Percentiles rank a stretch among this genome's conserved stretches.
These are phyloP conservation scores for Hydropotes inermis DNA, from an alignment of 2,113 vertebrate genomes.

Conservation along the genomic window DNA sequence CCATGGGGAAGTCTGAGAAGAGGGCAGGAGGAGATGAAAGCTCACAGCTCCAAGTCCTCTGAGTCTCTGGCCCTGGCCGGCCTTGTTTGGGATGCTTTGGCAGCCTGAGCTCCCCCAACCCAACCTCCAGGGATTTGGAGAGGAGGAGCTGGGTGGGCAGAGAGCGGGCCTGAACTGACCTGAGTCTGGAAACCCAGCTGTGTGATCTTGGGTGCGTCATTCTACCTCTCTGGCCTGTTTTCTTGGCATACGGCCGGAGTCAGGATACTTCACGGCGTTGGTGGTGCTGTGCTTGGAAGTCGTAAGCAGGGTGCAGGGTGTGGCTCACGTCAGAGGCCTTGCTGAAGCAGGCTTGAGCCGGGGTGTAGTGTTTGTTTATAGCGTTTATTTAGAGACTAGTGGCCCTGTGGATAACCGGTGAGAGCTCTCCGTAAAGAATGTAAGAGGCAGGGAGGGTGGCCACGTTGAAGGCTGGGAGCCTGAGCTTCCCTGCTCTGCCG, in stretches of 20 bases:
- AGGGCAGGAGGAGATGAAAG: background rate
- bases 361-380: background rate
- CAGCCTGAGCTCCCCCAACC: background rate
- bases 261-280: background rate
- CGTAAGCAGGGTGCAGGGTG: background rate
- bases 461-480: background rate
- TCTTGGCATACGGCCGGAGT: background rate
- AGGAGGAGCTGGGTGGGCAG: background rate
- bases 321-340: background rate
- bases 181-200: background rate
- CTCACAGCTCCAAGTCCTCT: background rate
- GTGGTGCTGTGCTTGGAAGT: background rate
- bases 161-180: background rate
- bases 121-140: background rate
- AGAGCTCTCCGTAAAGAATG: background rate
- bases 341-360: background rate
- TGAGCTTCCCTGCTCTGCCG: background rate
- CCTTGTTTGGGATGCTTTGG: background rate
- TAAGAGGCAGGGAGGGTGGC: background rate
- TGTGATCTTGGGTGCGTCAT: background rate
- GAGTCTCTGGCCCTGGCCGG: background rate
- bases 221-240: background rate
- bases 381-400: background rate
- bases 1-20: background rate
- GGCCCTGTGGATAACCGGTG: background rate